Evolutionary conservation across 2,888 invertebrate genomes (phyloP), one percentile per base, ranked within the genome.

Genomic region (Macrostomum cliftonense): DNA sequence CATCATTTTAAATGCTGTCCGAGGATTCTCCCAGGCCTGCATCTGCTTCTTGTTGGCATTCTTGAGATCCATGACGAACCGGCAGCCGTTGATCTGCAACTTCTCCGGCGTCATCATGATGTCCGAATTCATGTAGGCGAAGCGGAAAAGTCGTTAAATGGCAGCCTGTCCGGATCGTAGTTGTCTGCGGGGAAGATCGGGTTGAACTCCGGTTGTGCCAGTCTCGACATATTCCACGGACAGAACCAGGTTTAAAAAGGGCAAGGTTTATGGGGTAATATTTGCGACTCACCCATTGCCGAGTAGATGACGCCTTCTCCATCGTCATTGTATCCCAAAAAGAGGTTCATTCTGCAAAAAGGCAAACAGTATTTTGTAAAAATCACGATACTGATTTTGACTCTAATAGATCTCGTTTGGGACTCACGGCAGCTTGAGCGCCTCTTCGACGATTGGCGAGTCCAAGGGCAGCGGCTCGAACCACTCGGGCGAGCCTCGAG

Each of bases 401-500:
- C n/a, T n/a, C n/a, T n/a, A n/a, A n/a, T n/a, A n/a, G n/a, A n/a
- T n/a, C n/a, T n/a, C n/a, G n/a, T n/a, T n/a, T n/a, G n/a, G n/a
- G n/a, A n/a, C n/a, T n/a, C n/a, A n/a, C n/a, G n/a, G n/a, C n/a
- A n/a, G n/a, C n/a, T n/a, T n/a, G n/a, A n/a, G n/a, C n/a, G n/a
- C n/a, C n/a, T n/a, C n/a, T n/a, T 76, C 71, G 74, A 84, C 68
- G 59, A 82, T 81, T 1, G 80, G 79, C 42, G 77, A 76, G 12
- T 72, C 77, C 53, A 83, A 76, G 62, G 84, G 83, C 54, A 83
- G 76, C 64, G 82, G 78, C 51, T 75, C 72, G 69, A 83, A 84
- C 71, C 84, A 81, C 64, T 85, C 84, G 0, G 85, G 84, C 37
- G 81, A 80, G 12, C 80, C 80, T n/a, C n/a, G n/a, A 1, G 44